Evolutionary conservation across 2,888 invertebrate genomes (phyloP).

Genomic region (Sinhomidia bicolor): DNA sequence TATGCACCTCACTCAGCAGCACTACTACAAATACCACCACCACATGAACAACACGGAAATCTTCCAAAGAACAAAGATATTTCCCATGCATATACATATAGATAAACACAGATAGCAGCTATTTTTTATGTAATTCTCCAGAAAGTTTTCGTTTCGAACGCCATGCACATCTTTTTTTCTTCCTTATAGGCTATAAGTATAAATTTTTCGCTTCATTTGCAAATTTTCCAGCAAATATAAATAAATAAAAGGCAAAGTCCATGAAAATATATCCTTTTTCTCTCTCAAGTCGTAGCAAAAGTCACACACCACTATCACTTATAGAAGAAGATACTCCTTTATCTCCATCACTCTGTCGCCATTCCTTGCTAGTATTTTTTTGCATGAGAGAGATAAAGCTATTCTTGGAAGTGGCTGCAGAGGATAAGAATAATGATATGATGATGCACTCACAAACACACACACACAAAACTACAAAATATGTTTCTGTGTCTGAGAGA

Average conservation of each 20-base stretch:
- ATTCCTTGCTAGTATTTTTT: background rate
- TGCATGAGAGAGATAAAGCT: conserved; percentile 22
- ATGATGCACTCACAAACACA: conserved; percentile 7
- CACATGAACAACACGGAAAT: background rate
- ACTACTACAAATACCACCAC: background rate
- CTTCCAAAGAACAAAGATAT: background rate
- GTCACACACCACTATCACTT: background rate
- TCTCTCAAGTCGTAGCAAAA: background rate
- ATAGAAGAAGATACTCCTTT: background rate
- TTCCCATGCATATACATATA: too few relatives aligned
- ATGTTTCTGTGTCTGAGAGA: conserved; percentile 24
- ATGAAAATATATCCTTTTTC: background rate
- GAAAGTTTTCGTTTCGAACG: background rate
- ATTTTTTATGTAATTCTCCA: background rate
- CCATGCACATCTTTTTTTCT: background rate
- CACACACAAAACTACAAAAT: conserved; percentile 18
- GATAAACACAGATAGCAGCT: background rate
- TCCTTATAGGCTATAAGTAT: background rate
- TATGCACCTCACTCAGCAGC: background rate
- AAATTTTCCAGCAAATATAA: conserved; percentile 16
- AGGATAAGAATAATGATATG: conserved; percentile 9
- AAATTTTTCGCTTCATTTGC: conserved; percentile 24
- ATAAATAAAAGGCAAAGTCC: background rate
- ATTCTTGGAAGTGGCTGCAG: conserved; percentile 51
- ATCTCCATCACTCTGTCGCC: conserved; percentile 27